Base-by-base conservation (phyloP, 2,797 vertebrate genomes). In the Notolepis coatsorum region DNA sequence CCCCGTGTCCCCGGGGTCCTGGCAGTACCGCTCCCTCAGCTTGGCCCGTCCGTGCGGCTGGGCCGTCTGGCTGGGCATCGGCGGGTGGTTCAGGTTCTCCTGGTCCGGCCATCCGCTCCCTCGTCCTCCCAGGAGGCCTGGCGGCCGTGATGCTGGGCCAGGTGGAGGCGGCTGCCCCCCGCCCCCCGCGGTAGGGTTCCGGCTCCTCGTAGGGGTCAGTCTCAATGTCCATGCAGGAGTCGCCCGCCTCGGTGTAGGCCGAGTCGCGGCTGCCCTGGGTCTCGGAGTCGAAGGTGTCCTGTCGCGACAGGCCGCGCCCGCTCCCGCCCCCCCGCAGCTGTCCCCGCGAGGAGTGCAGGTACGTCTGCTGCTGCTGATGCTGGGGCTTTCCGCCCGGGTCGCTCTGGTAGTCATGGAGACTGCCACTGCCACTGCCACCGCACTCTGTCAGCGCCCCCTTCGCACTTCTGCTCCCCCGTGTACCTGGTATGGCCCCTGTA, bases 171-270 rank as follows among this genome's bases (percentile, higher is more conserved):
- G 79, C 89, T 91, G 45, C 90, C 79, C 3, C n/a, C 83, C 82
- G 1, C 88, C 70, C n/a, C 89, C n/a, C 87, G 2, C 89, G 91
- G 65, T 96, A 96, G 0, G 91, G 91, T 73, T 95, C 93, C 0
- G 93, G 93, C 55, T 97, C 96, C 80, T 98, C 96, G 0, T 95
- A 97, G 15, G 96, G 96, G 57, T 99, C 96, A 0, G 93, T 97
- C 86, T 99, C 96, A 81, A 97, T 94, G 93, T 98, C 97, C 92
- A 96, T 94, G 89, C 94, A 96, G 62, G 95, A 96, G 85, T 97
- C 95, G 0, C 92, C 95, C 0, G 92, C 94, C 84, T 99, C 96
- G 1, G 94, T 96, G 91, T 96, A 98, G 77, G 96, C 95, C 0
- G 96, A 96, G 81, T 97, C 96, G 39, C 94, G 93, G 90, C 96